phyloP scores from a whole-genome alignment of 2,113 vertebrate species.

The Cardinalis cardinalis region DNA sequence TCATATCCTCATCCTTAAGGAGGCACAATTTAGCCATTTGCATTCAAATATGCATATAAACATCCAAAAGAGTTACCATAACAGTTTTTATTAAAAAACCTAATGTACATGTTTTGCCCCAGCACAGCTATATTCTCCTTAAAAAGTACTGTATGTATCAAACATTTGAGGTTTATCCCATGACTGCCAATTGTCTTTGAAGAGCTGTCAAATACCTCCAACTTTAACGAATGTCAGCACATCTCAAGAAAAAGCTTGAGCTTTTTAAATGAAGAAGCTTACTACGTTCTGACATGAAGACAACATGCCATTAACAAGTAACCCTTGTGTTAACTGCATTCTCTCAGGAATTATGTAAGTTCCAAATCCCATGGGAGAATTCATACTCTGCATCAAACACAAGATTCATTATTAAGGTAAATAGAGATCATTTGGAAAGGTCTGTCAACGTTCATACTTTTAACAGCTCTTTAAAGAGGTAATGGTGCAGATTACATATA shows the following conservation, averaged over 20 bases:
- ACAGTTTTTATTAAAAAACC: slow-evolving; percentile 70
- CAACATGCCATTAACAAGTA: neutral
- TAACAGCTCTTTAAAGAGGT: slow-evolving; percentile 75
- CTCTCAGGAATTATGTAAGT: slow-evolving; percentile 38
- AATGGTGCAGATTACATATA: slow-evolving; percentile 36
- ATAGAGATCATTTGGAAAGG: slow-evolving; percentile 32
- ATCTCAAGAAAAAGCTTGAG: slow-evolving; percentile 34
- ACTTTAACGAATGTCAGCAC: neutral
- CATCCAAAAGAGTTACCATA: slow-evolving; percentile 58
- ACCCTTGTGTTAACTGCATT: slow-evolving; percentile 30
- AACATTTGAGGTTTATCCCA: slow-evolving; percentile 54
- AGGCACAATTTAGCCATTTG: neutral
- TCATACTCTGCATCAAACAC: slow-evolving; percentile 20
- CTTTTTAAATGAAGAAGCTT: neutral
- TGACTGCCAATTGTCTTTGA: slow-evolving; percentile 63
- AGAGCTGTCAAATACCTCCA: slow-evolving; percentile 65
- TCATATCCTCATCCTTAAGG: neutral
- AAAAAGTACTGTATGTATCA: slow-evolving; percentile 73
- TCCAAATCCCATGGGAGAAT: slow-evolving; percentile 5
- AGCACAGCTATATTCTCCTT: slow-evolving; percentile 37
- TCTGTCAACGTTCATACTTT: slow-evolving; percentile 20
- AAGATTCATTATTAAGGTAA: slow-evolving; percentile 7
- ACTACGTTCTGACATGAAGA: slow-evolving; percentile 36
- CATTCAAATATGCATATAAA: slow-evolving; percentile 29
- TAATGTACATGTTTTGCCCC: slow-evolving; percentile 62